Evolutionary conservation across 2,888 invertebrate genomes (phyloP).

Genomic region (Meta bourneti): DNA sequence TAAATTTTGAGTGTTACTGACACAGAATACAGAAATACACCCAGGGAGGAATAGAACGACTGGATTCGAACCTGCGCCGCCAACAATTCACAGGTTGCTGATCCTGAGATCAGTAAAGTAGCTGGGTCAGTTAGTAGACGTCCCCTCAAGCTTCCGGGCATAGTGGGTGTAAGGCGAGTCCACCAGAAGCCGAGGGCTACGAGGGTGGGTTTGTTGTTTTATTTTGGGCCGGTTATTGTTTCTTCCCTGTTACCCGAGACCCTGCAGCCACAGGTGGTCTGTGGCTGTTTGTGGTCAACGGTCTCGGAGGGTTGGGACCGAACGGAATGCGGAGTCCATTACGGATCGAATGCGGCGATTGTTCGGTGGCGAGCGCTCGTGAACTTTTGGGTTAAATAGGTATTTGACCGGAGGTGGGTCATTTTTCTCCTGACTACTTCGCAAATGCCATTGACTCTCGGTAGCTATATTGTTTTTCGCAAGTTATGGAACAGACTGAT

Average conservation of each 20-base stretch:
- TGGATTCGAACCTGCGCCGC: no score
- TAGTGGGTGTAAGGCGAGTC: slow-evolving; percentile 51
- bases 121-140: no score
- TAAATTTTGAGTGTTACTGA: background rate
- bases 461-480: no score
- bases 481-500: no score
- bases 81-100: no score
- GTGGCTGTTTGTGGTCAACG: slow-evolving; percentile 54
- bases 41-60: background rate
- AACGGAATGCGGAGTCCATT: slow-evolving; percentile 31
- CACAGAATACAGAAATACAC: background rate
- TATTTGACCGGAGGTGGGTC: no score
- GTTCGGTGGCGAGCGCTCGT: background rate
- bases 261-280: background rate
- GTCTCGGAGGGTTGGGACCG: slow-evolving; percentile 51
- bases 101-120: no score
- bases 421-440: no score
- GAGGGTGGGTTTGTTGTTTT: slow-evolving; percentile 49
- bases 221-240: background rate
- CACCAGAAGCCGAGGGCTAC: slow-evolving; percentile 52
- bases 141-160: background rate
- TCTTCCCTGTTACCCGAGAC: no score
- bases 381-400: no score
- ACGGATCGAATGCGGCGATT: slow-evolving; percentile 37
- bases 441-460: no score